phyloP scores from a whole-genome alignment of 2,888 invertebrate genomes.

The Lasioglossum calceatum region DNA sequence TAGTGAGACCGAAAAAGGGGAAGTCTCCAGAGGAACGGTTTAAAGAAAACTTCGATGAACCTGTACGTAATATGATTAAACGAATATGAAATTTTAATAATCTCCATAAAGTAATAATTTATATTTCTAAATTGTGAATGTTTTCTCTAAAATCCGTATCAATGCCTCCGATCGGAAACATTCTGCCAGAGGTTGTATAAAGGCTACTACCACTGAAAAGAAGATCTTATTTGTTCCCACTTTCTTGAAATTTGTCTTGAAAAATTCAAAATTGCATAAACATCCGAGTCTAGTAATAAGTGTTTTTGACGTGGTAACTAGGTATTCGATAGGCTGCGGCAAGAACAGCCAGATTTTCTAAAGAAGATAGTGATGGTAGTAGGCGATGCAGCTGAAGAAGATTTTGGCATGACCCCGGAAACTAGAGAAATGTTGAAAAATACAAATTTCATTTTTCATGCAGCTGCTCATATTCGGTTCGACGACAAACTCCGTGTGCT shows the following conservation, averaged over 20 bases:
- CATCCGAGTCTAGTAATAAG: background rate
- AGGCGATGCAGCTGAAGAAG: conserved; percentile 85
- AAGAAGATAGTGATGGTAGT: conserved; percentile 86
- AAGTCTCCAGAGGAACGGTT: conserved; percentile 78
- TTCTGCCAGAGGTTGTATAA: no score
- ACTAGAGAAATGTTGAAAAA: conserved; percentile 84
- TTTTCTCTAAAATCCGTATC: no score
- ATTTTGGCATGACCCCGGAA: conserved; percentile 85
- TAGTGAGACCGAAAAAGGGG: conserved; percentile 82
- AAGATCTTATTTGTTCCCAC: no score
- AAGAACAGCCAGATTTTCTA: conserved; percentile 84
- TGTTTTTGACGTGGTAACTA: conserved; percentile 66
- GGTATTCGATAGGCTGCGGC: conserved; percentile 85
- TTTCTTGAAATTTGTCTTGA: no score
- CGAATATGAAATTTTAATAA: background rate
- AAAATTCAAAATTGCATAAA: no score
- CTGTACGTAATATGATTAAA: conserved; percentile 72
- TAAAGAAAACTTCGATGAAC: conserved; percentile 79
- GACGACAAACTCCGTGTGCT: conserved; percentile 89
- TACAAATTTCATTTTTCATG: conserved; percentile 90
- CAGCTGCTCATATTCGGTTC: conserved; percentile 91
- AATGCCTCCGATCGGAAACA: no score
- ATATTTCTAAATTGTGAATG: no score
- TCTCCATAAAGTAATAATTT: no score
- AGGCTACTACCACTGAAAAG: no score